Base-by-base conservation (phyloP, 2,888 invertebrate species). In the Leptarthrus brevirostris region DNA sequence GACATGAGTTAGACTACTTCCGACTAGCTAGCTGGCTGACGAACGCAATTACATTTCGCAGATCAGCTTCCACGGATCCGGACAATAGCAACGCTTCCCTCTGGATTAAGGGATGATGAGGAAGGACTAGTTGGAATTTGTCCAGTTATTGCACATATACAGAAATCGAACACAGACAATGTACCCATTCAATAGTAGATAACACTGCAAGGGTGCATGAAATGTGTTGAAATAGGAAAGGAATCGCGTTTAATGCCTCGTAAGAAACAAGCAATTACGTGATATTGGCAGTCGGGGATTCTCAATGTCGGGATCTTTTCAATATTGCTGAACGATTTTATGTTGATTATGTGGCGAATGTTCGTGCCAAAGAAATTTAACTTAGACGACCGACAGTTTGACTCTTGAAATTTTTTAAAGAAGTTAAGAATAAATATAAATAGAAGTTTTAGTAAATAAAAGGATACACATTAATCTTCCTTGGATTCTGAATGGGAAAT, bases 201-300 rank as follows among this genome's bases (percentile, higher is more conserved):
- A 6, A 3, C n/a, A 12, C 47, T 47, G 47, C 12, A 47, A 47
- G 12, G 12, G 47, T 47, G 47, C 3, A 3, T 12, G 3, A 12
- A 47, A 16, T 12, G 47, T 3, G n/a, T 47, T 3, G 47, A 16
- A 47, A 47, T 6, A 6, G 12, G n/a, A 3, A 12, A 12, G 3
- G 47, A 47, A 47, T 47, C 47, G 47, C 3, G 47, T 12, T 47
- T 47, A 47, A 47, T 47, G 47, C n/a, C 12, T 47, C 47, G 47
- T 47, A 47, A 47, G 47, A 47, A 47, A 47, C 47, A 12, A 4
- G 47, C 47, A 47, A 47, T 47, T 16, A 12, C 47, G 16, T 3
- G 12, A 47, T 47, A 47, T 47, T 47, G 47, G 47, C 47, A 47
- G 47, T 12, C n/a, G 16, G 47, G 47, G 47, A 47, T 47, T 47